A percentile compares a stretch with the other conserved stretches of the same genome.
Evolutionary conservation across 1,140 invertebrate genomes (phyloP).

Genomic region (Phocides pigmalion): DNA sequence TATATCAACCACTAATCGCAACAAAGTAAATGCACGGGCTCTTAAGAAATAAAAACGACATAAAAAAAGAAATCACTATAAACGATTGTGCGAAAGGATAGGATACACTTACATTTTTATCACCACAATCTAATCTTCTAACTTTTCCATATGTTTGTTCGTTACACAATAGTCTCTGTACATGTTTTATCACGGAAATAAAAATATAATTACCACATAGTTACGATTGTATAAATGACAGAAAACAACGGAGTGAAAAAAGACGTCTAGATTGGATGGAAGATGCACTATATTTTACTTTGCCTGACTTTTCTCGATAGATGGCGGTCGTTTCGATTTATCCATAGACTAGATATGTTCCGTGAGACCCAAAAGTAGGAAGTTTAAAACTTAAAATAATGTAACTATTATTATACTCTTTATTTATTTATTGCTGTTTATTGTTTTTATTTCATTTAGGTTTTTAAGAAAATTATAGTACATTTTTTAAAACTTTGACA

Average conservation of each 20-base stretch:
- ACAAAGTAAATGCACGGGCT: slow-evolving; percentile 27
- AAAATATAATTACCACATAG: slow-evolving; percentile 63
- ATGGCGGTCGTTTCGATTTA: slow-evolving; percentile 49
- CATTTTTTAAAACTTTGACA: too few relatives aligned
- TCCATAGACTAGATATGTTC: slow-evolving; percentile 59
- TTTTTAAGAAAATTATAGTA: too few relatives aligned
- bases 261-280: slow-evolving; percentile 71
- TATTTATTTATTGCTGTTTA: too few relatives aligned
- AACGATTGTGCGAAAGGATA: slow-evolving; percentile 52
- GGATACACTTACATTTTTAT: slow-evolving; percentile 68
- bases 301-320: slow-evolving; percentile 50
- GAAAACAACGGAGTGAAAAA: slow-evolving; percentile 76
- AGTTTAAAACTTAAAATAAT: too few relatives aligned
- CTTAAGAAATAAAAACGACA: slow-evolving; percentile 38
- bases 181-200: slow-evolving; percentile 59
- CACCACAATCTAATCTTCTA: slow-evolving; percentile 46
- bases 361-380: slow-evolving; percentile 49
- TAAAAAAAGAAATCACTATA: slow-evolving; percentile 63
- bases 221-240: slow-evolving; percentile 72
- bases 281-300: slow-evolving; percentile 63
- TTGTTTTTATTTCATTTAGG: too few relatives aligned
- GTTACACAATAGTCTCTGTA: slow-evolving; percentile 59
- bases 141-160: slow-evolving; percentile 47
- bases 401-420: too few relatives aligned
- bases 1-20: slow-evolving; percentile 13